Conservation (phyloP, 2,113 vertebrate species). For the Callipepla squamata region DNA sequence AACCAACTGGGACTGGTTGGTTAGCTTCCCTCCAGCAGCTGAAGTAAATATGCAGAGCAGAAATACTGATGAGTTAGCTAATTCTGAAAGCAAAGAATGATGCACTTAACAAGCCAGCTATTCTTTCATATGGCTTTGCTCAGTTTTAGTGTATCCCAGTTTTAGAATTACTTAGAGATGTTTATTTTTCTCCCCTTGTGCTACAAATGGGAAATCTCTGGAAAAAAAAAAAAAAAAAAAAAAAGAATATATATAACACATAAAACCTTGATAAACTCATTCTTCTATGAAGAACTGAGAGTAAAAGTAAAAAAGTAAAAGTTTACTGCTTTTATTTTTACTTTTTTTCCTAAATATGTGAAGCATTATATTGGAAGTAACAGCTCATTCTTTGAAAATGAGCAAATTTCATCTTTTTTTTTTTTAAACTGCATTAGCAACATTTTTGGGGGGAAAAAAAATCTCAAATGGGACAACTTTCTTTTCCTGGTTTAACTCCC, state of each 20-base stretch:
- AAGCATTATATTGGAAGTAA: not conserved
- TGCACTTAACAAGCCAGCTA: not conserved
- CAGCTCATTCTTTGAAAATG: not conserved
- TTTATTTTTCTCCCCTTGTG: not conserved
- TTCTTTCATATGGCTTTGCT: not conserved
- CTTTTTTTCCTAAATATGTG: not conserved
- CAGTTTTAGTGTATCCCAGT: not conserved
- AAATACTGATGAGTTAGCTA: slow-evolving; percentile 3
- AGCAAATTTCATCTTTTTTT: not conserved
- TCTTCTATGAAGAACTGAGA: not conserved
- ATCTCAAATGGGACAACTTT: not conserved
- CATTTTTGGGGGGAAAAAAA: not conserved
- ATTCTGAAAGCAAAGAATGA: not conserved
- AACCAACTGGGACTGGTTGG: too few relatives aligned
- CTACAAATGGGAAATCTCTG: not conserved
- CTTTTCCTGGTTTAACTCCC: not conserved
- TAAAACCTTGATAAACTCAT: not conserved
- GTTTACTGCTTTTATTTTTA: not conserved
- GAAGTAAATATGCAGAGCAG: not conserved
- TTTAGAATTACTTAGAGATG: not conserved
- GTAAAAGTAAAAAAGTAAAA: not conserved
- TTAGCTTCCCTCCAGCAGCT: not conserved
- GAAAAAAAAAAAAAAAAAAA: not conserved
- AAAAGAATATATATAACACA: not conserved
- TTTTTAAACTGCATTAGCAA: not conserved